These are phyloP conservation scores for Psix sp. DNA, from an alignment of 1,140 invertebrate species.

Conservation along the genomic window DNA sequence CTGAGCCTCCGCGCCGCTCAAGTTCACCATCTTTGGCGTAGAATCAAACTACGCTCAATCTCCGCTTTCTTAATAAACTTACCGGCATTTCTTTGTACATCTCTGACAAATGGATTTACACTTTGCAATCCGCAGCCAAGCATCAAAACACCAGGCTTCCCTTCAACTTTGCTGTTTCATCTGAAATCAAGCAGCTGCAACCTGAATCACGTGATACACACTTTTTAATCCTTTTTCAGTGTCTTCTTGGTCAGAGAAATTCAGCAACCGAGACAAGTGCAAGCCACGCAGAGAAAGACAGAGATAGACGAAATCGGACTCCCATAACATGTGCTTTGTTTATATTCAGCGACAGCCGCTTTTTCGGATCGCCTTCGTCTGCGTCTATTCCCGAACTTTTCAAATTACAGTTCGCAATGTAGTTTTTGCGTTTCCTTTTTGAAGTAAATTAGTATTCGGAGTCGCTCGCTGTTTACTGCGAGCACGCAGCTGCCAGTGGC, in stretches of 20 bases:
- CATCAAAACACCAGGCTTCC: too few relatives aligned
- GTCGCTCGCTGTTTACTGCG: constrained; percentile 33
- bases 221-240: too few relatives aligned
- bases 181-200: too few relatives aligned
- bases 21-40: constrained; percentile 53
- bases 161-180: too few relatives aligned
- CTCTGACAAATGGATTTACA: background rate
- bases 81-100: background rate
- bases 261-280: too few relatives aligned
- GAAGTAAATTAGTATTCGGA: constrained; percentile 45
- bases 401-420: constrained; percentile 30
- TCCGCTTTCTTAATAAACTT: constrained; percentile 24
- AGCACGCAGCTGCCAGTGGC: constrained; percentile 47
- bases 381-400: constrained; percentile 32
- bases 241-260: too few relatives aligned
- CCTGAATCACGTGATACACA: too few relatives aligned
- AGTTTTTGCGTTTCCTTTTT: constrained; percentile 24
- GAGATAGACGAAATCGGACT: too few relatives aligned
- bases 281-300: too few relatives aligned
- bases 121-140: too few relatives aligned
- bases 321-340: too few relatives aligned
- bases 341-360: background rate
- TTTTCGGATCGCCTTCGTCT: constrained; percentile 19
- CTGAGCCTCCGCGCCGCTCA: constrained; percentile 33
- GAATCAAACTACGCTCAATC: constrained; percentile 35